These are phyloP conservation scores for Natrix natrix DNA, from an alignment of 2,797 vertebrate genomes.

Conservation along the genomic window DNA sequence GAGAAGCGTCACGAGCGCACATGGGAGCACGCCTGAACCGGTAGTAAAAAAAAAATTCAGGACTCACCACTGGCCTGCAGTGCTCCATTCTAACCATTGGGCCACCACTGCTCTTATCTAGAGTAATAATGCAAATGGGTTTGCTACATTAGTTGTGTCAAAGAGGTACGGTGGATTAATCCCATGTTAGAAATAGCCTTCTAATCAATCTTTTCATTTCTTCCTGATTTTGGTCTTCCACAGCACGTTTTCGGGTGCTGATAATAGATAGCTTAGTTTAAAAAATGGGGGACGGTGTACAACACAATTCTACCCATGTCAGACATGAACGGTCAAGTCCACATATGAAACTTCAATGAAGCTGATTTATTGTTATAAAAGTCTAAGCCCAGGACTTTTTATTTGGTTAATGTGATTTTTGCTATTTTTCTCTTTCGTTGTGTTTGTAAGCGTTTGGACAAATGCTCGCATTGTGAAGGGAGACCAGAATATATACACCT, in stretches of 20 bases:
- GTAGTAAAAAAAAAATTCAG: too few species aligned
- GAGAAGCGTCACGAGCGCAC: too few species aligned
- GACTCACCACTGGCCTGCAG: too few species aligned
- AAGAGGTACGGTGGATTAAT: too few species aligned
- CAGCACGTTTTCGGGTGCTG: background rate
- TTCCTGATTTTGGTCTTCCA: background rate
- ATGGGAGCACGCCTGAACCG: too few species aligned
- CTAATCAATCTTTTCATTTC: background rate
- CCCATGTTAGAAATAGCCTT: background rate
- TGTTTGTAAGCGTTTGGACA: background rate
- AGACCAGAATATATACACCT: background rate
- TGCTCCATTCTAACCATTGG: too few species aligned
- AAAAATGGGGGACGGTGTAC: background rate
- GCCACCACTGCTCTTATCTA: too few species aligned
- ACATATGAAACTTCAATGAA: background rate
- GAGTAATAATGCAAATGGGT: too few species aligned
- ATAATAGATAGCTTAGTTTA: background rate
- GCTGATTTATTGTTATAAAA: background rate
- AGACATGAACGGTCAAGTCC: background rate
- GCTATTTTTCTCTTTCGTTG: background rate
- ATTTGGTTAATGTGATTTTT: background rate
- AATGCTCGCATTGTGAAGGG: background rate
- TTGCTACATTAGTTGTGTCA: too few species aligned
- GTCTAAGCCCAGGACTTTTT: background rate
- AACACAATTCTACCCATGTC: background rate